Evolutionary conservation across 2,888 invertebrate species (phyloP), one percentile per base, ranked within the genome.

Genomic region (Prosopocoilus inquinatus): DNA sequence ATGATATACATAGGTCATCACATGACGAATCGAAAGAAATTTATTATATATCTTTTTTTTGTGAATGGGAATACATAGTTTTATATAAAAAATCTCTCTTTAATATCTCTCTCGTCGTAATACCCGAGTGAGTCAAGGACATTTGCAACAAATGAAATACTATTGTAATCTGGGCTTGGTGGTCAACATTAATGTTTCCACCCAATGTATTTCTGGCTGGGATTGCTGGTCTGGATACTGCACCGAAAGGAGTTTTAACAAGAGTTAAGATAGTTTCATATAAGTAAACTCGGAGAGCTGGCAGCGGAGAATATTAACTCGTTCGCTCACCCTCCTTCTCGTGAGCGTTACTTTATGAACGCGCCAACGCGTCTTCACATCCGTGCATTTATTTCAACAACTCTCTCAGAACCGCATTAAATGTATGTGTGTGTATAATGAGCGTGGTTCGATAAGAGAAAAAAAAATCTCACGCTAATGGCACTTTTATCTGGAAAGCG

Each of bases 181-280:
- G 75, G 75, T 75, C 75, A 75, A 70, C 76, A 74, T 75, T 73
- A 74, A 74, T 74, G 75, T 75, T 76, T 76, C 71, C 71, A 70
- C 68, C 71, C 75, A 71, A 76, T 76, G 70, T 75, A 76, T 68
- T 73, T 67, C 67, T 70, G 70, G 67, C 67, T 69, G 68, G 65
- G 71, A 71, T 71, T 72, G 71, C 69, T 70, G 70, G 70, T 70
- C 69, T 66, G 68, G 69, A 70, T 70, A 70, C 70, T 72, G 70
- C 70, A 68, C 63, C 64, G 65, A 65, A 67, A 64, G 66, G 68
- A 59, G 58, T 59, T 67, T 68, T 69, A 70, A 70, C 70, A 70
- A 68, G 69, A 67, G 69, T 70, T 67, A 66, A 72, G 72, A 74
- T 74, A 73, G 73, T 70, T 74, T 71, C 65, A 62, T 59, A 58